Evolutionary conservation across 2,113 vertebrate genomes (phyloP).

Genomic region (Diglossa brunneiventris): DNA sequence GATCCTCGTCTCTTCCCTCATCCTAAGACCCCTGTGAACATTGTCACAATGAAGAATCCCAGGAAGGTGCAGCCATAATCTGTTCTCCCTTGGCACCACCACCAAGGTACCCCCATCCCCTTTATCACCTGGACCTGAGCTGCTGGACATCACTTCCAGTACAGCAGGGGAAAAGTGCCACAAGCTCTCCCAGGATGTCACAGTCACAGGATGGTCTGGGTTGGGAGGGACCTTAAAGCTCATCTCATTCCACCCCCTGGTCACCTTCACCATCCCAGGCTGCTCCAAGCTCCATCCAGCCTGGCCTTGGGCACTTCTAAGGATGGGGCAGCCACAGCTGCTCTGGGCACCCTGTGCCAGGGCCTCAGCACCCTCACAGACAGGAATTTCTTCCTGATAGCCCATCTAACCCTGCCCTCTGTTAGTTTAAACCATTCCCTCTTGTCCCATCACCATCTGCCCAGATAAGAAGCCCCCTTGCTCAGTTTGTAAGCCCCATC

Average conservation of each 20-base stretch:
- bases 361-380: accelerated
- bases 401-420: not conserved
- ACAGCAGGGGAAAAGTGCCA: not conserved
- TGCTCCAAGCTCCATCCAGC: not conserved
- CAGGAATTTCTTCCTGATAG: not conserved
- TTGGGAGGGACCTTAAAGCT: not conserved
- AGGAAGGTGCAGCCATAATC: not conserved
- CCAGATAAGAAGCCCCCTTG: not conserved
- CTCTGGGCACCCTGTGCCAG: not conserved
- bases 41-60: not conserved
- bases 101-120: not conserved
- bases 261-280: not conserved
- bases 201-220: not conserved
- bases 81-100: not conserved
- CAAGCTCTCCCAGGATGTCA: not conserved
- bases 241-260: accelerated
- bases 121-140: not conserved
- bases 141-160: not conserved
- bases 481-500: not conserved
- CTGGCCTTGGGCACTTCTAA: accelerated
- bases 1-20: too few relatives aligned
- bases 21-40: too few relatives aligned
- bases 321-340: not conserved
- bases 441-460: not conserved
- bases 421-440: not conserved